Conservation (phyloP, 2,113 vertebrate genomes). For the Regulus satrapa region DNA sequence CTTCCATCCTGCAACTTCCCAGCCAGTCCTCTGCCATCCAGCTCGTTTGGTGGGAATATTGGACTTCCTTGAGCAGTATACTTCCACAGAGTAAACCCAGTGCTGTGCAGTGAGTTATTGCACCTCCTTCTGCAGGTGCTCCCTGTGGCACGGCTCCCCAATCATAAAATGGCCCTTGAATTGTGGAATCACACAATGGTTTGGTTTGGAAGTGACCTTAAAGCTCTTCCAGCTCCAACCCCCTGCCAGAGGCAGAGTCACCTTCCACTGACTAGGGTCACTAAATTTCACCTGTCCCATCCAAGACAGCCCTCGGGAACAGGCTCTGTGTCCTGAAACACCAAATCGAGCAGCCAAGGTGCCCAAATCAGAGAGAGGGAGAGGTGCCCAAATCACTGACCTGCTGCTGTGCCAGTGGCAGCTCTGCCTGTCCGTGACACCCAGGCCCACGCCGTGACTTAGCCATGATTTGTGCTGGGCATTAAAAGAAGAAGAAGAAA, state of each 20-base stretch:
- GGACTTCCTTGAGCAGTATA: not conserved
- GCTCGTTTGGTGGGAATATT: fast-evolving
- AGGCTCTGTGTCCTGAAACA: not conserved
- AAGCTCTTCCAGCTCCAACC: not conserved
- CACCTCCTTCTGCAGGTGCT: not conserved
- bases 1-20: not conserved
- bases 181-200: not conserved
- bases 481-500: not conserved
- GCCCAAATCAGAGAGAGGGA: not conserved
- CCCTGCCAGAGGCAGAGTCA: not conserved
- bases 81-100: not conserved
- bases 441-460: not conserved
- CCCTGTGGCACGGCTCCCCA: fast-evolving
- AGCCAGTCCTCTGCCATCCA: not conserved
- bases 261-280: not conserved
- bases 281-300: not conserved
- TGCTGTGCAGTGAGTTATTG: not conserved
- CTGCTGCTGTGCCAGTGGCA: not conserved
- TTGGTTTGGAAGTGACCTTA: not conserved
- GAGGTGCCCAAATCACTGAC: not conserved
- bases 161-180: not conserved
- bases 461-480: not conserved
- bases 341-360: not conserved
- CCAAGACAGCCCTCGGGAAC: fast-evolving
- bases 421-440: not conserved